Evolutionary conservation across 2,888 invertebrate genomes (phyloP).

Genomic region (Drosophila helvetica): DNA sequence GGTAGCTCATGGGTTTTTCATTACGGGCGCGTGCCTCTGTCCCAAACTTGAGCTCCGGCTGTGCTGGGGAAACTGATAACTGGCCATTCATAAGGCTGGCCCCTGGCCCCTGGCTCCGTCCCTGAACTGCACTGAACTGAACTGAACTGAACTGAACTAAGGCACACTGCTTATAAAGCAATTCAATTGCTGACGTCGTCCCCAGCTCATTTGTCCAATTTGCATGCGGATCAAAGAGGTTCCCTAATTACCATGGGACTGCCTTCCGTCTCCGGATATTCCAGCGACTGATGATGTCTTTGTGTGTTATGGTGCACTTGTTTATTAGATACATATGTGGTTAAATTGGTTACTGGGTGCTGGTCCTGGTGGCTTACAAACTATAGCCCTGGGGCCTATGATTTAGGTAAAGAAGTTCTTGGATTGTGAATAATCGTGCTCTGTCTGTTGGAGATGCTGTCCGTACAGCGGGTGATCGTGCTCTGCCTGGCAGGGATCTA

Average conservation of each 20-base stretch:
- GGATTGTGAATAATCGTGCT: slow-evolving; percentile 29
- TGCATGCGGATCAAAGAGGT: slow-evolving; percentile 39
- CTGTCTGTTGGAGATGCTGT: not conserved
- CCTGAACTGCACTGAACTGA: not conserved
- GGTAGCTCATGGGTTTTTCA: slow-evolving; percentile 47
- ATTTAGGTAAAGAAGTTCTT: slow-evolving; percentile 59
- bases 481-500: slow-evolving; percentile 61
- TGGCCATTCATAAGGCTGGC: slow-evolving; percentile 35
- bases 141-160: slow-evolving; percentile 5
- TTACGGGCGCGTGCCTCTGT: slow-evolving; percentile 65
- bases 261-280: slow-evolving; percentile 17
- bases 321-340: slow-evolving; percentile 42
- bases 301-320: slow-evolving; percentile 42
- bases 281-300: slow-evolving; percentile 28
- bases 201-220: slow-evolving; percentile 10
- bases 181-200: slow-evolving; percentile 49
- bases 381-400: slow-evolving; percentile 17
- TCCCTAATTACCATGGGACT: slow-evolving; percentile 30
- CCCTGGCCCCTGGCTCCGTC: slow-evolving; percentile 2
- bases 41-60: slow-evolving; percentile 23
- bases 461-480: slow-evolving; percentile 6
- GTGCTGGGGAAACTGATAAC: slow-evolving; percentile 40
- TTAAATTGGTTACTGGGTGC: slow-evolving; percentile 51
- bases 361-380: slow-evolving; percentile 9
- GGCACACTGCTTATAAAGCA: slow-evolving; percentile 39